Evolutionary conservation across 2,113 vertebrate genomes (phyloP).

Genomic region (Thalassarche chlororhynchos): DNA sequence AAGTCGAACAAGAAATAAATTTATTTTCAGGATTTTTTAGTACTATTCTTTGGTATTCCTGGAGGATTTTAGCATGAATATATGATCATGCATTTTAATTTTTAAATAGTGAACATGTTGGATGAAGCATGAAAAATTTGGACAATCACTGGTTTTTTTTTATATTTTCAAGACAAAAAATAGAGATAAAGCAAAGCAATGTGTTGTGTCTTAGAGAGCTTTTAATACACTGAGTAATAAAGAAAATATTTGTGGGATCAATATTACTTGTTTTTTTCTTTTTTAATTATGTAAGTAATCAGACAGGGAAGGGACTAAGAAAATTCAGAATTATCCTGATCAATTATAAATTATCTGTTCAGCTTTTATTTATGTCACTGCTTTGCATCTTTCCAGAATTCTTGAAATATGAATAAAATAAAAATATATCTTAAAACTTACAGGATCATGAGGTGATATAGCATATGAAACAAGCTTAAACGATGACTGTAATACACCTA

Average conservation of each 20-base stretch:
- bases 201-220: fast-evolving
- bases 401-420: not conserved
- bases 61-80: not conserved
- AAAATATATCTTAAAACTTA: not conserved
- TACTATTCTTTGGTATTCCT: not conserved
- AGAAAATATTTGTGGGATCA: not conserved
- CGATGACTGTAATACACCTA: not conserved
- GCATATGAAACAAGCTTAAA: not conserved
- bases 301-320: not conserved
- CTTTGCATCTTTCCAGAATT: not conserved
- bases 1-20: not conserved
- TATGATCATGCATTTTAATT: not conserved
- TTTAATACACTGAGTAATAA: not conserved
- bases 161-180: not conserved
- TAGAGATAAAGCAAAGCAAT: fast-evolving
- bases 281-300: not conserved
- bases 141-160: not conserved
- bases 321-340: not conserved
- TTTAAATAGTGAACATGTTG: not conserved
- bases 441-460: not conserved
- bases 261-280: fast-evolving
- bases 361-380: not conserved
- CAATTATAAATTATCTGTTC: not conserved
- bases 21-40: not conserved
- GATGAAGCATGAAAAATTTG: not conserved